These are phyloP conservation scores for Invenusta paracnida DNA, from an alignment of 2,888 invertebrate genomes.

Conservation along the genomic window DNA sequence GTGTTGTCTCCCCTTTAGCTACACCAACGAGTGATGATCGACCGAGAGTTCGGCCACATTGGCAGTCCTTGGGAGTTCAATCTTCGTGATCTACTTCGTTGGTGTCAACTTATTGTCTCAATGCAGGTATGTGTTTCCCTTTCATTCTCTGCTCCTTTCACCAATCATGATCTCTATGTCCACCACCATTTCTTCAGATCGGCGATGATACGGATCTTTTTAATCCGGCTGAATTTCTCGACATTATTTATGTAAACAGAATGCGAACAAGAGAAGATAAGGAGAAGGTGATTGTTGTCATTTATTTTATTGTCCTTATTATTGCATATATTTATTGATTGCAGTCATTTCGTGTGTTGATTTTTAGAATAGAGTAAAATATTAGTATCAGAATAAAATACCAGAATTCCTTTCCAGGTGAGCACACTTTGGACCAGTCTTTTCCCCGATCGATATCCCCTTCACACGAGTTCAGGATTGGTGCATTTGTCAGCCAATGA, in stretches of 20 bases:
- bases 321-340: no score
- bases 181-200: no score
- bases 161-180: no score
- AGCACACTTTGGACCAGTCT: not conserved
- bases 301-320: no score
- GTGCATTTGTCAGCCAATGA: not conserved
- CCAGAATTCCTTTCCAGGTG: not conserved
- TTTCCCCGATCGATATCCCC: not conserved
- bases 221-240: slow-evolving; percentile 12
- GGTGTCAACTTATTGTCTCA: slow-evolving; percentile 72
- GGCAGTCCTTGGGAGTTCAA: slow-evolving; percentile 97
- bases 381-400: no score
- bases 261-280: slow-evolving; percentile 8
- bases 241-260: slow-evolving; percentile 45
- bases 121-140: slow-evolving; percentile 44
- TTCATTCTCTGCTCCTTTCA: not conserved
- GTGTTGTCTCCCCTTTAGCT: no score
- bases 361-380: no score
- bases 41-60: slow-evolving; percentile 69
- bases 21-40: slow-evolving; percentile 50
- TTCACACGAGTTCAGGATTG: not conserved
- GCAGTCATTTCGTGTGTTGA: no score
- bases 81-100: slow-evolving; percentile 83
- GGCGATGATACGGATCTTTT: no score
- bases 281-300: slow-evolving; percentile 12